Conservation (phyloP, 2,888 invertebrate genomes). For the Ochlodes sylvanus region DNA sequence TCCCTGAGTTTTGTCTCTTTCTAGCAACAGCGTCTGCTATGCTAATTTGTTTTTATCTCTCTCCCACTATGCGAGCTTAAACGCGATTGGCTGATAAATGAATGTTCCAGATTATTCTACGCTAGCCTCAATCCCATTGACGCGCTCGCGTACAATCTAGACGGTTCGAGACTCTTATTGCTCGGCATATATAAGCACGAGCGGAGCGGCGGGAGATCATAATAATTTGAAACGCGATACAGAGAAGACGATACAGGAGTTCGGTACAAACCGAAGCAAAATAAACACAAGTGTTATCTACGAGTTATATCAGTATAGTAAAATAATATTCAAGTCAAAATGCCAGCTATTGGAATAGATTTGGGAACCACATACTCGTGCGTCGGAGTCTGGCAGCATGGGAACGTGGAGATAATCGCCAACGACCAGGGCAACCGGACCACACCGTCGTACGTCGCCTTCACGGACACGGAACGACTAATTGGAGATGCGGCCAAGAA, state of each 20-base stretch:
- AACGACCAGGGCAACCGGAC: constrained; percentile 89
- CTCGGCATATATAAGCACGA: constrained; percentile 59
- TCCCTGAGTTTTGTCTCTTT: background rate
- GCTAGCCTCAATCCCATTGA: constrained; percentile 54
- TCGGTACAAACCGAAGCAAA: constrained; percentile 55
- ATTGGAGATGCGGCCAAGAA: constrained; percentile 90
- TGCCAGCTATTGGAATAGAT: constrained; percentile 84
- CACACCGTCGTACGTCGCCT: constrained; percentile 90
- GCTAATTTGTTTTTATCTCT: background rate
- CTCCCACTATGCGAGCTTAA: background rate
- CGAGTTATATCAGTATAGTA: background rate
- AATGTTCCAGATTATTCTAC: constrained; percentile 58
- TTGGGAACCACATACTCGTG: constrained; percentile 85
- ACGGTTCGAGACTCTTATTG: constrained; percentile 59
- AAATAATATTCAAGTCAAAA: constrained; percentile 49
- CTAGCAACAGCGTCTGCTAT: background rate
- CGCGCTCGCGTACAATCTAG: constrained; percentile 50
- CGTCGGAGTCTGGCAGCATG: constrained; percentile 85
- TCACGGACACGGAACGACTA: constrained; percentile 88
- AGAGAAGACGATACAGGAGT: constrained; percentile 52
- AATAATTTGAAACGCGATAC: constrained; percentile 66
- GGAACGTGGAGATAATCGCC: constrained; percentile 90
- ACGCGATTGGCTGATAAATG: constrained; percentile 52
- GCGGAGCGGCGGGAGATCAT: constrained; percentile 61
- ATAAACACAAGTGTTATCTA: background rate